These are phyloP conservation scores for Seladonia tumulorum DNA, from an alignment of 2,888 invertebrate genomes.

Conservation along the genomic window DNA sequence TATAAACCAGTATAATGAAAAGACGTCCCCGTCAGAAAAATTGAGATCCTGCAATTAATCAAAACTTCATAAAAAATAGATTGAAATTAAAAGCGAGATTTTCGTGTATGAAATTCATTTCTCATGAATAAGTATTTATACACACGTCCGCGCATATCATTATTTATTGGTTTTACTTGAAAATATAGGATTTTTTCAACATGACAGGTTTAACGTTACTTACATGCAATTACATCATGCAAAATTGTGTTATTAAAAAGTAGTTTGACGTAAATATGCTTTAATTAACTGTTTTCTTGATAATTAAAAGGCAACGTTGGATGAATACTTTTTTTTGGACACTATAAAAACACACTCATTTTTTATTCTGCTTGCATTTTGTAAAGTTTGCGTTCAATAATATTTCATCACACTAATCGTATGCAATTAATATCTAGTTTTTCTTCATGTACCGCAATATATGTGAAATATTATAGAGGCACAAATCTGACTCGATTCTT, in stretches of 20 bases:
- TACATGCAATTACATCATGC: not conserved
- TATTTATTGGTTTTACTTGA: not conserved
- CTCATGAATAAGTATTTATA: not conserved
- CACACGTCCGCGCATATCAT: not conserved
- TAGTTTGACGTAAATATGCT: not conserved
- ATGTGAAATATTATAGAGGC: not conserved
- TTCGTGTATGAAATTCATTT: not conserved
- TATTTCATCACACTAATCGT: not conserved
- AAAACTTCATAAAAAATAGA: not conserved
- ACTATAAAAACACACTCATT: not conserved
- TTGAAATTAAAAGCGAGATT: not conserved
- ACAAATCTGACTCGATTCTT: not conserved
- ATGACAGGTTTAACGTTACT: not conserved
- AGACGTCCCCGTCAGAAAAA: not conserved
- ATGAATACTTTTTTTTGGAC: not conserved
- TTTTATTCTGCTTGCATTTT: not conserved
- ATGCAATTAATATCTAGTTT: not conserved
- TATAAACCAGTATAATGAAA: not conserved
- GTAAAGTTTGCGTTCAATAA: not conserved
- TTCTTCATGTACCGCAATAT: not conserved
- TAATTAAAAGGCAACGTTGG: not conserved
- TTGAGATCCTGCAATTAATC: not conserved
- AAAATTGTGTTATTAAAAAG: not conserved
- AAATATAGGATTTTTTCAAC: not conserved
- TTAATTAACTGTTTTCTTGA: not conserved